Conservation (phyloP, 2,888 invertebrate species). For the Drosophila nigricruria region DNA sequence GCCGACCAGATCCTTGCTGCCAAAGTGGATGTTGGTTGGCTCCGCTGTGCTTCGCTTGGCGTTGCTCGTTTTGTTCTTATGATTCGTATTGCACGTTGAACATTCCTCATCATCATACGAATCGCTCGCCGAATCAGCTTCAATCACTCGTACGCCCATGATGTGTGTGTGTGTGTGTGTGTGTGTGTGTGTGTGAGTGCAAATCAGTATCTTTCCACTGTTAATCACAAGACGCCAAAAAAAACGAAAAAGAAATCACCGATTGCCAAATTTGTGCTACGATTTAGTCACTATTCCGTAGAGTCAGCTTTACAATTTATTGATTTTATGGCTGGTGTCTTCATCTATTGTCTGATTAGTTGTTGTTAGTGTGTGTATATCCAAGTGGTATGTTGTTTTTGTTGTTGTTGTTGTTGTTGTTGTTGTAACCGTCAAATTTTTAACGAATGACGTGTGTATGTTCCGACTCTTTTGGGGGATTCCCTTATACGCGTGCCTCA, state of each 20-base stretch:
- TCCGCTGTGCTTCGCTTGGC: conserved; percentile 32
- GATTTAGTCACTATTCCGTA: conserved; percentile 38
- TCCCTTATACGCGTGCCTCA: conserved; percentile 34
- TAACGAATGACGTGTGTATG: conserved; percentile 30
- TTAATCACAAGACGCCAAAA: conserved; percentile 47
- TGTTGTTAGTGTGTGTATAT: conserved; percentile 29
- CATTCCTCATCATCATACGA: conserved; percentile 77
- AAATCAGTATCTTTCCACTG: conserved; percentile 50
- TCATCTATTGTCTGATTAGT: conserved; percentile 21
- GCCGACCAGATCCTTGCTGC: conserved; percentile 80
- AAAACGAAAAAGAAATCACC: conserved; percentile 64
- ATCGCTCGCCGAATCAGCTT: conserved; percentile 75
- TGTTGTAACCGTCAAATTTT: conserved; percentile 27
- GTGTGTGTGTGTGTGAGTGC: conserved; percentile 31
- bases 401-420: conserved; percentile 12
- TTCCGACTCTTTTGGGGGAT: conserved; percentile 50
- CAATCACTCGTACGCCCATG: conserved; percentile 78
- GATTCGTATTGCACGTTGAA: conserved; percentile 49
- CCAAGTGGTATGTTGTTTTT: conserved; percentile 45
- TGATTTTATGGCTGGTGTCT: conserved; percentile 19
- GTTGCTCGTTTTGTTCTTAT: conserved; percentile 40
- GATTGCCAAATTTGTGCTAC: conserved; percentile 17
- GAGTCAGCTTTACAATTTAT: conserved; percentile 9
- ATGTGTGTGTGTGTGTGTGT: conserved; percentile 16
- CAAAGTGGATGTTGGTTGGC: conserved; percentile 16